Percentiles rank a stretch among this genome's conserved stretches.
These are phyloP conservation scores for Temnopleurus reevesii DNA, from an alignment of 53 echinoderm and acorn worm genomes.

Conservation along the genomic window DNA sequence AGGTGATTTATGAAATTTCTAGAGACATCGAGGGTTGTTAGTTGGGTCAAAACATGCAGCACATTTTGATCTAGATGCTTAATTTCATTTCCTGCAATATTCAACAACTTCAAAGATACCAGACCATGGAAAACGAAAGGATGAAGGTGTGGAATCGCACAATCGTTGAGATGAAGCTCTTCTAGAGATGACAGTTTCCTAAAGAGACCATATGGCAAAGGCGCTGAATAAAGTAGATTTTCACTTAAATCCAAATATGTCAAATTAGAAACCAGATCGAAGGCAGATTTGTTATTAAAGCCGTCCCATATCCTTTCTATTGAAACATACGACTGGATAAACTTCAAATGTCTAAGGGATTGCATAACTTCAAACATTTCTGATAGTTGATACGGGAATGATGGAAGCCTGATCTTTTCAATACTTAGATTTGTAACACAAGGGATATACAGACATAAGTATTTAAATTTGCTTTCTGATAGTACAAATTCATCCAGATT, in stretches of 20 bases:
- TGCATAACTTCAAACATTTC: background rate
- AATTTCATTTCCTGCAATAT: background rate
- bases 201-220: background rate
- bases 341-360: background rate
- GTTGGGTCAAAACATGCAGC: background rate
- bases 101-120: background rate
- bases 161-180: background rate
- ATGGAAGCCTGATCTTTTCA: no score
- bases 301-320: background rate
- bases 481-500: background rate
- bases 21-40: background rate
- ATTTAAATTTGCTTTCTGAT: background rate
- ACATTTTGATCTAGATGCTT: background rate
- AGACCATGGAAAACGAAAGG: background rate
- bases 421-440: background rate
- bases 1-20: background rate
- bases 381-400: no score
- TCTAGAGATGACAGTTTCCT: background rate
- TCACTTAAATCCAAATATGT: background rate
- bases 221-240: background rate
- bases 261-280: background rate
- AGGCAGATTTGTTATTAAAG: background rate
- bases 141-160: background rate
- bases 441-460: background rate
- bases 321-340: background rate